Evolutionary conservation across 2,888 invertebrate species (phyloP).

Genomic region (Volucella inflata): DNA sequence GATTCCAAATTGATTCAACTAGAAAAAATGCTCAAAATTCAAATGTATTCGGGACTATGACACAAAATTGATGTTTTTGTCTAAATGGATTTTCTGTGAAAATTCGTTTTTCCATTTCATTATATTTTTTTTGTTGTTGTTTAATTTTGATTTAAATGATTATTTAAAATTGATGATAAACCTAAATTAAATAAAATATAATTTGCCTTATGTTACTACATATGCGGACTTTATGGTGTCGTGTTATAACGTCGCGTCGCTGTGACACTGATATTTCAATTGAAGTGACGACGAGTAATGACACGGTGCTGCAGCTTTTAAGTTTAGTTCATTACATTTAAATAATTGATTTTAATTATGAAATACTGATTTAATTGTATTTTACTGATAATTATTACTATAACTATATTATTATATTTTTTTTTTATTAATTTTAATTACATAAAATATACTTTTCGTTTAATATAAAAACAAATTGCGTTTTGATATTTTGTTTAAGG

Average conservation of each 20-base stretch:
- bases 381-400: neutral
- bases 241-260: constrained; percentile 49
- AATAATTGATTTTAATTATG: constrained; percentile 38
- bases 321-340: constrained; percentile 43
- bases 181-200: constrained; percentile 8
- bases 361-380: constrained; percentile 67
- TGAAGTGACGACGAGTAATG: constrained; percentile 33
- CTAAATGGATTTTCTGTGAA: constrained; percentile 78
- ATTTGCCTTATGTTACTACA: constrained; percentile 20
- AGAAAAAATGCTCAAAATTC: constrained; percentile 68
- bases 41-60: constrained; percentile 60
- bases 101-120: constrained; percentile 72
- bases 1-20: constrained; percentile 32
- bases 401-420: constrained; percentile 11
- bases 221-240: constrained; percentile 36
- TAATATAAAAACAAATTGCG: constrained; percentile 39
- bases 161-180: constrained; percentile 39
- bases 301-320: constrained; percentile 55
- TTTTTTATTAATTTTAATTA: constrained; percentile 42
- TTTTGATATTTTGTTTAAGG: neutral
- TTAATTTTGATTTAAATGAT: constrained; percentile 8
- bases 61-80: constrained; percentile 34
- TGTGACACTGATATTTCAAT: constrained; percentile 1
- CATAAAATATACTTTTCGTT: constrained; percentile 66
- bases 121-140: too few species aligned